These are phyloP conservation scores for Drosophila nigromelanica DNA, from an alignment of 1,140 invertebrate species.

Conservation along the genomic window DNA sequence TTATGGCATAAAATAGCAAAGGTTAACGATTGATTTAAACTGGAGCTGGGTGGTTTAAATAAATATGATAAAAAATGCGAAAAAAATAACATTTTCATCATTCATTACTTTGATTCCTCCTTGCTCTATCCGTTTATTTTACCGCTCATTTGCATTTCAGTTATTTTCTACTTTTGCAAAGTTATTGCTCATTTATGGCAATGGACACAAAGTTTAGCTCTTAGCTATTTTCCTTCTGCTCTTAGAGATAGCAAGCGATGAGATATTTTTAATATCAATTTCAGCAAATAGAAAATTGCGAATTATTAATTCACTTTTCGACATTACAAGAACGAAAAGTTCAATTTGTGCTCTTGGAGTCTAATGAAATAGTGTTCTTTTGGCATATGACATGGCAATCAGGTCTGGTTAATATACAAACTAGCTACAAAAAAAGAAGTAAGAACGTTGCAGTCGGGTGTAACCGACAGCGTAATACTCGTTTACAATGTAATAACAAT, in stretches of 20 bases:
- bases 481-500: too few species aligned
- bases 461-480: too few species aligned
- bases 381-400: too few species aligned
- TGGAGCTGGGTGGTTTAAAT: too few species aligned
- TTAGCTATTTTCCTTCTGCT: slow-evolving; percentile 26
- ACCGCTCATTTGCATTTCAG: slow-evolving; percentile 24
- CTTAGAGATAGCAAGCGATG: slow-evolving; percentile 11
- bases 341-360: too few species aligned
- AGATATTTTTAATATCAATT: slow-evolving; percentile 57
- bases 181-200: slow-evolving; percentile 57
- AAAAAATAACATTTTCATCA: slow-evolving; percentile 1
- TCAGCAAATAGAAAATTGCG: slow-evolving; percentile 41
- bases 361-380: too few species aligned
- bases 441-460: too few species aligned
- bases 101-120: slow-evolving; percentile 34
- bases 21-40: too few species aligned
- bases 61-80: slow-evolving; percentile 27
- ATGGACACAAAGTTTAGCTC: slow-evolving; percentile 6
- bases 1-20: slow-evolving; percentile 4
- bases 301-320: not conserved
- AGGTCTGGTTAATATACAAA: too few species aligned
- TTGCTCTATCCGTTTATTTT: slow-evolving; percentile 12
- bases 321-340: not conserved
- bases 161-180: slow-evolving; percentile 22
- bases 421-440: too few species aligned